These are phyloP conservation scores for Euplagia quadripunctaria DNA, from an alignment of 2,888 invertebrate genomes.

Conservation along the genomic window DNA sequence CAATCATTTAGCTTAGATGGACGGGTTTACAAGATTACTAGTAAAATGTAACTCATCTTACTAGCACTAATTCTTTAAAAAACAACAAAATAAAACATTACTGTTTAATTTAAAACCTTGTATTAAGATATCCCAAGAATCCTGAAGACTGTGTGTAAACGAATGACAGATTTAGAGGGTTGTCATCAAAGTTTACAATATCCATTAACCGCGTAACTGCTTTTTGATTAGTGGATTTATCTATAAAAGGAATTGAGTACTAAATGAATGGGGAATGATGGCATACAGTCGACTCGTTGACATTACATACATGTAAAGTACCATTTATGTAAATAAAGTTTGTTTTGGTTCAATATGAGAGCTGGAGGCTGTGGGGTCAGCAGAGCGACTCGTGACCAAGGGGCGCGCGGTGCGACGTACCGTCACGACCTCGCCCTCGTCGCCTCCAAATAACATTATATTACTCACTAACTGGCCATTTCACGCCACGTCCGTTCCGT, in stretches of 20 bases:
- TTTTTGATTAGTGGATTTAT: background rate
- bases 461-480: slow-evolving; percentile 86
- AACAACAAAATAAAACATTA: background rate
- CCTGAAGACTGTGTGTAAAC: no score
- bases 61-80: no score
- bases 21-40: no score
- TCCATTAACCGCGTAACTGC: background rate
- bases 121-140: background rate
- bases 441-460: slow-evolving; percentile 83
- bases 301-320: slow-evolving; percentile 37
- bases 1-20: no score
- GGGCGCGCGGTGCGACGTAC: slow-evolving; percentile 64
- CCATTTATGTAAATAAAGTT: slow-evolving; percentile 51
- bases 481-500: slow-evolving; percentile 78
- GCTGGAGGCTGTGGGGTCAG: slow-evolving; percentile 74
- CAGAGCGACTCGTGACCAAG: slow-evolving; percentile 82
- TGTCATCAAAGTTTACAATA: slow-evolving; percentile 32
- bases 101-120: background rate
- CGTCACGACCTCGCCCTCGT: slow-evolving; percentile 82
- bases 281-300: slow-evolving; percentile 16
- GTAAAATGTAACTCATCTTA: no score
- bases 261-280: slow-evolving; percentile 10
- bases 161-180: slow-evolving; percentile 36
- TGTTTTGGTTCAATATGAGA: slow-evolving; percentile 54
- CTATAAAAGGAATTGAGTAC: slow-evolving; percentile 5